phyloP scores from a whole-genome alignment of 2,113 vertebrate genomes.

The Tupaia tana region DNA sequence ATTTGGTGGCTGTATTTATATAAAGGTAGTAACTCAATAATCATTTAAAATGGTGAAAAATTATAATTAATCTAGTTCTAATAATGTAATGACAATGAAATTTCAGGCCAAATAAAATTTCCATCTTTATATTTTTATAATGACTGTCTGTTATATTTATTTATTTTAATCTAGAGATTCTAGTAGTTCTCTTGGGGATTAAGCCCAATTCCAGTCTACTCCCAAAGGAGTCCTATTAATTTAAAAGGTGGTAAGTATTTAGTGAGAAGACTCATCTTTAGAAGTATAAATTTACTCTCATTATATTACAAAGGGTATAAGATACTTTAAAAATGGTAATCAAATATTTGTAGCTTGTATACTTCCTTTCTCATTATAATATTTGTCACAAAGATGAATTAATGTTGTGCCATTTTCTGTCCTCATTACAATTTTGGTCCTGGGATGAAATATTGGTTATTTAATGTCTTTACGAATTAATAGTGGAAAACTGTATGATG shows the following conservation, averaged over 20 bases:
- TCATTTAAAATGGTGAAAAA: slow-evolving; percentile 40
- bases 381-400: slow-evolving; percentile 89
- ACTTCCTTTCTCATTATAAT: slow-evolving; percentile 86
- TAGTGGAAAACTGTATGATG: slow-evolving; percentile 83
- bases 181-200: slow-evolving; percentile 15
- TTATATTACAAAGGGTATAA: slow-evolving; percentile 78
- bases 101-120: slow-evolving; percentile 53
- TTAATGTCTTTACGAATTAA: slow-evolving; percentile 90
- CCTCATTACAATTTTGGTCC: slow-evolving; percentile 88
- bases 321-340: slow-evolving; percentile 75
- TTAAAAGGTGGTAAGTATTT: slow-evolving; percentile 66
- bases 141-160: slow-evolving; percentile 50
- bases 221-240: slow-evolving; percentile 45
- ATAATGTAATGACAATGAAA: slow-evolving; percentile 44
- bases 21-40: not conserved
- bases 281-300: slow-evolving; percentile 71
- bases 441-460: slow-evolving; percentile 89
- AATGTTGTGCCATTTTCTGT: slow-evolving; percentile 88
- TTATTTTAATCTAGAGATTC: slow-evolving; percentile 48
- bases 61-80: not conserved
- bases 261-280: slow-evolving; percentile 42
- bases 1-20: not conserved
- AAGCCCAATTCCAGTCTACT: slow-evolving; percentile 10
- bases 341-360: slow-evolving; percentile 83
- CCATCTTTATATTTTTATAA: slow-evolving; percentile 38